Percentiles rank a stretch among this genome's conserved stretches.
These are phyloP conservation scores for Neolamprologus longior DNA, from an alignment of 2,113 vertebrate genomes.

Conservation along the genomic window DNA sequence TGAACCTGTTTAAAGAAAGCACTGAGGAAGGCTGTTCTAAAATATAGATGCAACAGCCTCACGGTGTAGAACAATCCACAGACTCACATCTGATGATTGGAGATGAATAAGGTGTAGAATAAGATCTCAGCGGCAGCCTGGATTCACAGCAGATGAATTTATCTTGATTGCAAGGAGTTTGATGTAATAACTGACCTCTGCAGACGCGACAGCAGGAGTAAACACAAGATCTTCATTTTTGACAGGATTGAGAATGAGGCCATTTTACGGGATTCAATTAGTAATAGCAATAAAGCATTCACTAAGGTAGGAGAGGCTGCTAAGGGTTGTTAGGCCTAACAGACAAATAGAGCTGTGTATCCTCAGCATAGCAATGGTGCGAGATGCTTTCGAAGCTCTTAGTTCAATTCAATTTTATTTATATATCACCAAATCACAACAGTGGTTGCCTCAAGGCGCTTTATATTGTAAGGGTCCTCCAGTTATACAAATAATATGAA, in stretches of 20 bases:
- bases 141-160: neutral
- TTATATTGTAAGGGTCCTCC: neutral
- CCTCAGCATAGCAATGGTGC: neutral
- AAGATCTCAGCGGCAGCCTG: neutral
- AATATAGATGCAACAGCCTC: neutral
- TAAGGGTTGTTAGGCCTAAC: neutral
- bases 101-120: neutral
- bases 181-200: neutral
- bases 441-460: fast-evolving
- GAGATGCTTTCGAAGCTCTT: fast-evolving
- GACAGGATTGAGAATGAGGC: neutral
- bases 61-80: neutral
- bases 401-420: neutral
- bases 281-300: neutral
- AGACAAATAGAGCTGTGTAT: neutral
- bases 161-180: neutral
- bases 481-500: neutral
- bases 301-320: fast-evolving
- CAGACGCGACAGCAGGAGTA: too few relatives aligned
- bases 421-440: neutral
- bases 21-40: neutral
- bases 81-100: fast-evolving
- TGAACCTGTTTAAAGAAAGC: neutral
- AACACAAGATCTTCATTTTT: neutral
- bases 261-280: neutral